Evolutionary conservation across 2,113 vertebrate genomes (phyloP).

Genomic region (Anguilla japonica): DNA sequence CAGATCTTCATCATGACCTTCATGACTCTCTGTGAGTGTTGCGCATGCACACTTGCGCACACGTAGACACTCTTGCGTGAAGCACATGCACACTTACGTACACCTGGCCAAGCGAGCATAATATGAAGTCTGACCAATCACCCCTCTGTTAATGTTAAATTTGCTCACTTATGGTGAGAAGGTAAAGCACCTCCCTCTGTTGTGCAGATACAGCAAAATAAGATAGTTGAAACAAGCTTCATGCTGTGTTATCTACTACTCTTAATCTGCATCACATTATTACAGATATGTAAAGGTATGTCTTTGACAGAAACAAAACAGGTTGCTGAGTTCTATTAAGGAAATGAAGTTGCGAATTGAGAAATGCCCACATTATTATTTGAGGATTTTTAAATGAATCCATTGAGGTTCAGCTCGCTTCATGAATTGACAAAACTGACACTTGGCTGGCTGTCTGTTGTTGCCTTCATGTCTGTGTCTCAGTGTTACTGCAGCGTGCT

Average conservation of each 20-base stretch:
- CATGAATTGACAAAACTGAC: too few relatives aligned
- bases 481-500: too few relatives aligned
- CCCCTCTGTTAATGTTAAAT: neutral
- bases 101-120: neutral
- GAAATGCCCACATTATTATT: too few relatives aligned
- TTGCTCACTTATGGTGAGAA: neutral
- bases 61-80: neutral
- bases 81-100: neutral
- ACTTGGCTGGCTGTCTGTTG: too few relatives aligned
- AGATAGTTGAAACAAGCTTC: too few relatives aligned
- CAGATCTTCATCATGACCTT: conserved; percentile 99
- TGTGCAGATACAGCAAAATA: neutral
- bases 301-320: too few relatives aligned
- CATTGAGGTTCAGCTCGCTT: too few relatives aligned
- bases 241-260: neutral
- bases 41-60: neutral
- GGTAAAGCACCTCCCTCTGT: neutral
- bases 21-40: conserved; percentile 91
- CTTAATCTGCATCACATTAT: neutral
- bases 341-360: too few relatives aligned
- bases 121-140: neutral
- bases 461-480: too few relatives aligned
- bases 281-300: too few relatives aligned
- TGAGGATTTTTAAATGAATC: too few relatives aligned
- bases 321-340: too few relatives aligned